Evolutionary conservation across 1,140 invertebrate genomes (phyloP).

Genomic region (Sminthurides bifidus): DNA sequence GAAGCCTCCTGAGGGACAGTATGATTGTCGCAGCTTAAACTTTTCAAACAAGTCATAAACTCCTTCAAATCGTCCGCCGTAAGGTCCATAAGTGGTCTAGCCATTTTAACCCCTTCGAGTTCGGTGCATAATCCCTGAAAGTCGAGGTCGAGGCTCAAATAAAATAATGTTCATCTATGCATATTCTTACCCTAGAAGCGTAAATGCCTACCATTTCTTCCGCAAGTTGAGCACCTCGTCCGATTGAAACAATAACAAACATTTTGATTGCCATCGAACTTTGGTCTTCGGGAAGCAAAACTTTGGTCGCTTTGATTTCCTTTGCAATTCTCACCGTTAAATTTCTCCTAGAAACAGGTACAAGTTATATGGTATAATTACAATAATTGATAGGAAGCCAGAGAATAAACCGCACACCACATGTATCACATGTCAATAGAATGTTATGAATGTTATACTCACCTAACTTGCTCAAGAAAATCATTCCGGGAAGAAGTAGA

Average conservation of each 20-base stretch:
- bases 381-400: no score
- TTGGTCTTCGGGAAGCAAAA: slow-evolving; percentile 25
- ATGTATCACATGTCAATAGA: no score
- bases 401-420: no score
- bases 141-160: neutral
- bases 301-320: slow-evolving; percentile 8
- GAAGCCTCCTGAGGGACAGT: no score
- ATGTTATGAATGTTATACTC: no score
- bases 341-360: slow-evolving; percentile 16
- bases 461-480: no score
- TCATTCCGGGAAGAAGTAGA: no score
- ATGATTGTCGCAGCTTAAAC: no score
- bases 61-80: slow-evolving; percentile 21
- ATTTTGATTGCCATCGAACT: slow-evolving; percentile 26
- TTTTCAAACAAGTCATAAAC: slow-evolving; percentile 16
- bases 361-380: no score
- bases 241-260: slow-evolving; percentile 25
- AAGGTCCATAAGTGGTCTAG: slow-evolving; percentile 25
- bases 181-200: neutral
- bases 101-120: slow-evolving; percentile 9
- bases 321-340: slow-evolving; percentile 5
- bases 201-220: slow-evolving; percentile 24
- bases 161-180: neutral
- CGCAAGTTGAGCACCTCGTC: slow-evolving; percentile 24
- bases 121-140: slow-evolving; percentile 9